Conservation (phyloP, 2,888 invertebrate genomes). For the Sesia apiformis region DNA sequence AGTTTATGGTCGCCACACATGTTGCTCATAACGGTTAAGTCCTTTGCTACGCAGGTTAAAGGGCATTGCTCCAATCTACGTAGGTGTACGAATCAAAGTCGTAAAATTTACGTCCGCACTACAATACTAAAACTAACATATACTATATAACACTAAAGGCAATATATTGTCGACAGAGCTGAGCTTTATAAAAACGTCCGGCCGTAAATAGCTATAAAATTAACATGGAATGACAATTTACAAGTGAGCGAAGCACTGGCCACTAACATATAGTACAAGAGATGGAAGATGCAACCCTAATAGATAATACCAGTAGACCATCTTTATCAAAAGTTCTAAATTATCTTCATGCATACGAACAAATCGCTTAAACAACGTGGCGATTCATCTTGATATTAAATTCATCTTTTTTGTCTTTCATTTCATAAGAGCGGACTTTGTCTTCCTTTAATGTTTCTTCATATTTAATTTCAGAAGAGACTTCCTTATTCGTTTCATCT, state of each 20-base stretch:
- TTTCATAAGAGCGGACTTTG: no score
- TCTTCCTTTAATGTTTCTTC: no score
- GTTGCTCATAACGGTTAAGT: no score
- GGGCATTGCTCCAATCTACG: not conserved
- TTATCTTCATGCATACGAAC: no score
- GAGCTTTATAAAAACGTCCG: constrained; percentile 23
- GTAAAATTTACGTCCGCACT: not conserved
- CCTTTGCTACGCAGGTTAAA: not conserved
- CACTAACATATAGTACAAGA: not conserved
- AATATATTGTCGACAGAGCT: constrained; percentile 5
- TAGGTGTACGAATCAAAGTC: not conserved
- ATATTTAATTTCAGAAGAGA: no score
- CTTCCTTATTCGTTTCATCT: no score
- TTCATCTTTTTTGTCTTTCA: no score
- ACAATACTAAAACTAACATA: constrained; percentile 1
- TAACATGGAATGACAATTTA: constrained; percentile 54
- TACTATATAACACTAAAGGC: constrained; percentile 1
- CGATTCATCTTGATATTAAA: no score
- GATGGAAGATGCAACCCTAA: not conserved
- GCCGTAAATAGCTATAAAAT: constrained; percentile 50
- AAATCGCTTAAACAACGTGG: no score
- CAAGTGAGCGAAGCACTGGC: constrained; percentile 12
- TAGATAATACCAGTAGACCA: no score
- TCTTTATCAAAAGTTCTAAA: no score
- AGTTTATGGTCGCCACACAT: no score